Percentiles rank a stretch among this genome's conserved stretches.
Conservation (phyloP, 2,113 vertebrate species). For the Sinocyclocheilus grahami region DNA sequence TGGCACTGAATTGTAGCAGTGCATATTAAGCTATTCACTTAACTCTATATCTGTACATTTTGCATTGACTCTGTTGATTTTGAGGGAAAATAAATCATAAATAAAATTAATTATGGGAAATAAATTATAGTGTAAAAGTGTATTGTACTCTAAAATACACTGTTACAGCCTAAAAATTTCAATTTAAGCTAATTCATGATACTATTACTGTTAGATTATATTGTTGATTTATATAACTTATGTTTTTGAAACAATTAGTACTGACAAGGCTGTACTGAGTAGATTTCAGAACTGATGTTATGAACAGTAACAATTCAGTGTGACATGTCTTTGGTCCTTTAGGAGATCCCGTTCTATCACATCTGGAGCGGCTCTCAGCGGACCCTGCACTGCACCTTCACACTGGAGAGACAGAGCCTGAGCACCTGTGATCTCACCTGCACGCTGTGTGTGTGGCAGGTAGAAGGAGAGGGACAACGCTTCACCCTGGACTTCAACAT, state of each 20-base stretch:
- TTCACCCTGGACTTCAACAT: conserved; percentile 94
- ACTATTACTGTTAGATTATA: too few relatives aligned
- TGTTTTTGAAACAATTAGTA: not conserved
- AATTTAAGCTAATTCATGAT: too few relatives aligned
- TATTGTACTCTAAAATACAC: too few relatives aligned
- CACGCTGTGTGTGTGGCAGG: conserved; percentile 98
- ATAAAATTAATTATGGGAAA: too few relatives aligned
- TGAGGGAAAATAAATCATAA: too few relatives aligned
- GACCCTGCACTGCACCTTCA: conserved; percentile 95
- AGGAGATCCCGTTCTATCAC: conserved; percentile 99
- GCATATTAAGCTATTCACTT: not conserved
- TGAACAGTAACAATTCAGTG: not conserved
- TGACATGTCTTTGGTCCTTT: conserved; percentile 15
- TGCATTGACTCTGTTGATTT: too few relatives aligned
- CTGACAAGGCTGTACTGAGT: not conserved
- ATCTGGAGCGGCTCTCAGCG: conserved; percentile 95
- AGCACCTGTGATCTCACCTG: conserved; percentile 94
- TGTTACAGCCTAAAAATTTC: too few relatives aligned
- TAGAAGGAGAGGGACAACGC: conserved; percentile 97
- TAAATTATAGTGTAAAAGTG: too few relatives aligned
- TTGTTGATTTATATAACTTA: too few relatives aligned
- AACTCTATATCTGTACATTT: not conserved
- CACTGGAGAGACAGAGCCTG: conserved; percentile 91
- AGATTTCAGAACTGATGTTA: not conserved
- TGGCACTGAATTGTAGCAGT: not conserved